Evolutionary conservation across 1,140 invertebrate genomes (phyloP).

Genomic region (Hycleus phaleratus): DNA sequence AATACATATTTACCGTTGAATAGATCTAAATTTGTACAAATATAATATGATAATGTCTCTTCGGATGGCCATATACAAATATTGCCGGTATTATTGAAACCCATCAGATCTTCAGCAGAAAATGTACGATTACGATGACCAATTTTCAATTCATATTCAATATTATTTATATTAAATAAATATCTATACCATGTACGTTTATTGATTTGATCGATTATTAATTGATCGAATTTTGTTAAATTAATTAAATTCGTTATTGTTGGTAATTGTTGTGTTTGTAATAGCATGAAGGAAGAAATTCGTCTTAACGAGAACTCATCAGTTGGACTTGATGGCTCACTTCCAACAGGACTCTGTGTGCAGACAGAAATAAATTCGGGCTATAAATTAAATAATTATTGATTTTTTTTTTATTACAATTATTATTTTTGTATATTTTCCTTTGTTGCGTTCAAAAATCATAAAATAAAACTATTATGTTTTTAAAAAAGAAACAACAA

Average conservation of each 20-base stretch:
- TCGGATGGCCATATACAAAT: constrained; percentile 87
- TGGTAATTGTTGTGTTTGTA: constrained; percentile 38
- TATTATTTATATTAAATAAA: constrained; percentile 41
- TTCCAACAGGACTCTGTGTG: constrained; percentile 34
- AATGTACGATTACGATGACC: constrained; percentile 53
- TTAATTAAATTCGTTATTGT: constrained; percentile 1
- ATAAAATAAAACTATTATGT: neutral
- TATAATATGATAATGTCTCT: constrained; percentile 71
- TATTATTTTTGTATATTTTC: neutral
- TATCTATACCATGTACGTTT: constrained; percentile 49
- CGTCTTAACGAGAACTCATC: constrained; percentile 49
- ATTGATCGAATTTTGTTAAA: constrained; percentile 9
- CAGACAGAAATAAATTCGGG: neutral
- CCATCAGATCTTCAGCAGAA: constrained; percentile 64
- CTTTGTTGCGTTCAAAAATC: neutral
- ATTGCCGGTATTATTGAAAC: constrained; percentile 89
- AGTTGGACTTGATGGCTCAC: constrained; percentile 39
- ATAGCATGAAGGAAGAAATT: constrained; percentile 50
- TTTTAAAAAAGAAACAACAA: neutral
- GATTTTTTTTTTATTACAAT: too few species aligned
- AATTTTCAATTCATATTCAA: constrained; percentile 47
- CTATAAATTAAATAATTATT: too few species aligned
- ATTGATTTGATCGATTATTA: constrained; percentile 23
- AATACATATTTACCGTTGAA: constrained; percentile 62
- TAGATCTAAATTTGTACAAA: constrained; percentile 55